phyloP scores from a whole-genome alignment of 1,140 invertebrate genomes.

The Drosophila malerkotliana region DNA sequence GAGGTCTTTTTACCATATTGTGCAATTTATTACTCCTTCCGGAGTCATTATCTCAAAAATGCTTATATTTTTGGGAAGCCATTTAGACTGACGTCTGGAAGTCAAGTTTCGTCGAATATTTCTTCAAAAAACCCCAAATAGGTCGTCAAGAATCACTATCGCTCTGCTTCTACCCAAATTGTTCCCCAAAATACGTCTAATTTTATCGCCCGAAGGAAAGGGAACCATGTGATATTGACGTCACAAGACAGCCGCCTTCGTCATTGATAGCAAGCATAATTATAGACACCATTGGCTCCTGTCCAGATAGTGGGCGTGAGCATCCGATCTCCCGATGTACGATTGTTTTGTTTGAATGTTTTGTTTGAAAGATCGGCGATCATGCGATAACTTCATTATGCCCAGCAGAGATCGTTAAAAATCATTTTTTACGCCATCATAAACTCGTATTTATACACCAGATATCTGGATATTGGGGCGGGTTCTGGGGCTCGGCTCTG shows the following conservation, averaged over 20 bases:
- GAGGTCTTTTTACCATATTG: too few species aligned
- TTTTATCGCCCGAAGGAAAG: constrained; percentile 10
- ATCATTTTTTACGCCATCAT: constrained; percentile 44
- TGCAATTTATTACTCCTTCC: too few species aligned
- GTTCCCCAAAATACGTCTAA: not conserved
- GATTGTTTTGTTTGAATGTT: constrained; percentile 32
- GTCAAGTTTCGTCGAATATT: not conserved
- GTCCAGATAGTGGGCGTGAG: constrained; percentile 11
- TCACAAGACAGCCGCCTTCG: constrained; percentile 44
- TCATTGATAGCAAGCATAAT: constrained; percentile 30
- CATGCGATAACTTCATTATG: constrained; percentile 44
- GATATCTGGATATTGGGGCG: not conserved
- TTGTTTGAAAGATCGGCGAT: constrained; percentile 34
- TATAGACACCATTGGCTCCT: constrained; percentile 13
- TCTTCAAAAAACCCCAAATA: not conserved
- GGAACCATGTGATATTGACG: constrained; percentile 40
- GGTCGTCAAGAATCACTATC: constrained; percentile 1
- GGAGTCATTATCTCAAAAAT: too few species aligned
- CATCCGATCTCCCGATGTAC: constrained; percentile 10
- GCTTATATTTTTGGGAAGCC: too few species aligned
- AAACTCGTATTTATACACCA: constrained; percentile 44
- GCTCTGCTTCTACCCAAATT: constrained; percentile 2
- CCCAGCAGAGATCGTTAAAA: constrained; percentile 27
- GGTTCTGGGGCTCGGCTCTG: not conserved
- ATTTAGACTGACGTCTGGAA: not conserved